Evolutionary conservation across 2,888 invertebrate genomes (phyloP), one percentile per base, ranked within the genome.

Genomic region (Clunio marinus): DNA sequence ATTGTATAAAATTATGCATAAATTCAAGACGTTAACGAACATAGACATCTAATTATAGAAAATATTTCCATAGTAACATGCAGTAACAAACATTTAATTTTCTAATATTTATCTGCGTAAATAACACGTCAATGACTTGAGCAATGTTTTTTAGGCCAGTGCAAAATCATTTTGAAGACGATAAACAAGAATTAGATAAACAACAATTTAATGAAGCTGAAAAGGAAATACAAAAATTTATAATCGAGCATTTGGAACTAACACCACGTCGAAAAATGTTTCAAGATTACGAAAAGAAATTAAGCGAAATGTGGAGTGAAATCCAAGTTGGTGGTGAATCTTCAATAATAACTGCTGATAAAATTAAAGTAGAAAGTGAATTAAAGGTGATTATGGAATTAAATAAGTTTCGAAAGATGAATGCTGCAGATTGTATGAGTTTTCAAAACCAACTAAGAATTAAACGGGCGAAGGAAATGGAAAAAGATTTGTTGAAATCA

Each of bases 211-310:
- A n/a, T n/a, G n/a, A n/a, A n/a, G n/a, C n/a, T n/a, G n/a, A n/a
- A n/a, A n/a, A 51, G 17, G 22, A 51, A 51, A 51, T 51, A 17
- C 51, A 51, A 51, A 51, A 22, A n/a, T 51, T 51, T 27, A 7
- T 57, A 3, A 27, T 57, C 27, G 5, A 57, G 2, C 57, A 25
- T 4, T 15, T 57, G 15, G n/a, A 5, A 8, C 22, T 27, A 57
- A 57, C 57, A 27, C 57, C 57, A n/a, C 57, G 57, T 27, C 57
- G 57, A 2, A 20, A 57, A n/a, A 24, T 57, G 3, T 57, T 57
- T 13, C 25, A 57, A n/a, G 57, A 57, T 10, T 27, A 8, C 10
- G n/a, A 25, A 13, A 27, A 24, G 27, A 25, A 20, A 15, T 24
- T 22, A n/a, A n/a, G n/a, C n/a, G n/a, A n/a, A n/a, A n/a, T n/a